These are phyloP conservation scores for Orthosia gracilis DNA, from an alignment of 2,888 invertebrate genomes.

Conservation along the genomic window DNA sequence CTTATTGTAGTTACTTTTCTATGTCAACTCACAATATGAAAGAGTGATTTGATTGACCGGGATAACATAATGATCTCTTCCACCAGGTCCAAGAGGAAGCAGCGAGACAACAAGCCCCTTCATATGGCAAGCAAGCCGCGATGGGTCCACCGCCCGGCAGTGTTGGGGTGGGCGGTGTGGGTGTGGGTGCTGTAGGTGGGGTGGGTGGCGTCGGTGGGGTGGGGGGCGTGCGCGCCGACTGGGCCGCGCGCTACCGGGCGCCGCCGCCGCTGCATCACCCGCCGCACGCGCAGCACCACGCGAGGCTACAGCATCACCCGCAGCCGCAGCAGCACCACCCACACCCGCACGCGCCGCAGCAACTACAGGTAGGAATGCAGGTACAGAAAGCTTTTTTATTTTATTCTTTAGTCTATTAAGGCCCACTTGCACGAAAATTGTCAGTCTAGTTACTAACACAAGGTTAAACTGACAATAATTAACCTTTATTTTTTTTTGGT, in stretches of 20 bases:
- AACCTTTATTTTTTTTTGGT: too few relatives aligned
- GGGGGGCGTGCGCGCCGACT: conserved; percentile 81
- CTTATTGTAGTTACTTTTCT: not conserved
- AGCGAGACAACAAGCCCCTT: conserved; percentile 96
- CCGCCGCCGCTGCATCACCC: conserved; percentile 73
- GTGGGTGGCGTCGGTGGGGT: conserved; percentile 76
- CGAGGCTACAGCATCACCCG: conserved; percentile 64
- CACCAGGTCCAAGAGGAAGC: conserved; percentile 96
- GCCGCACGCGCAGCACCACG: conserved; percentile 63
- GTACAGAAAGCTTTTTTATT: not conserved
- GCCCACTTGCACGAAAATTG: too few relatives aligned
- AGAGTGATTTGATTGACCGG: not conserved
- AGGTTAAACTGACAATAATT: too few relatives aligned
- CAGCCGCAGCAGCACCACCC: conserved; percentile 63
- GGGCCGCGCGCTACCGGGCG: conserved; percentile 77
- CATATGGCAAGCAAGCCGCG: conserved; percentile 94
- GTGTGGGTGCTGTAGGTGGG: conserved; percentile 75
- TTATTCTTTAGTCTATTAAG: too few relatives aligned
- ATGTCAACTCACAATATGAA: not conserved
- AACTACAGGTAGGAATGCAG: conserved; percentile 61
- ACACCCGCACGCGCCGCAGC: conserved; percentile 62
- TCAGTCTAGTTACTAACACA: too few relatives aligned
- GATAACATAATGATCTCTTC: not conserved
- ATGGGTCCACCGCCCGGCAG: conserved; percentile 83
- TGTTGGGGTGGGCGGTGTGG: conserved; percentile 93